Base-by-base conservation (phyloP, 2,888 invertebrate species). In the Rambutsinella grinnellia region DNA sequence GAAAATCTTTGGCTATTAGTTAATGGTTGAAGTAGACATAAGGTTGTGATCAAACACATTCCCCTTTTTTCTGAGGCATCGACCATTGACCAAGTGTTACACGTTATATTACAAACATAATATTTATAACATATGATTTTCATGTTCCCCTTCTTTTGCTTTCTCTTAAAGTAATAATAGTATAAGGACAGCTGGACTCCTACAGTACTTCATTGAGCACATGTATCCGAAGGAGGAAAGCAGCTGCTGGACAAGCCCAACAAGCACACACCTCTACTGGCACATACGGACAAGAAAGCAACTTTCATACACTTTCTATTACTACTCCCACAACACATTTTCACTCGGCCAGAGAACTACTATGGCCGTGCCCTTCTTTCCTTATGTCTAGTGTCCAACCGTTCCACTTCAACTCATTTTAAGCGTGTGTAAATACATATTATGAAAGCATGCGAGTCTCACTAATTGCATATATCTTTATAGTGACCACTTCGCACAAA, bases 131-230 rank as follows among this genome's bases (percentile, higher is more conserved):
- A n/a, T n/a, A n/a, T n/a, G n/a, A n/a, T n/a, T 36, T 53, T 53
- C 56, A n/a, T 58, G 17, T 58, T 21, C 58, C n/a, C 17, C 56
- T 56, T 58, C n/a, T 13, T 24, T 28, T 36, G 10, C 58, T 13
- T 19, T 58, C 36, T 58, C 58, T 19, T 8, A 36, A 36, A 36
- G 49, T 49, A 36, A 36, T 36, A 36, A 5, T 36, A 36, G 36
- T 13, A 36, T 13, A 44, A 13, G 13, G 53, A 53, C 19, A 21
- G 53, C 53, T 53, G 53, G 6, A 23, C 53, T 21, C 13, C 17
- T 23, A 53, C 5, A 19, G 5, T 53, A 17, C 49, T 49, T 17
- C 49, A 3, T 49, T 17, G 49, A n/a, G 19, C 49, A 49, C 19
- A 49, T 36, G 49, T 49, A 49, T n/a, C n/a, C 36, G 13, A 36